A percentile compares a stretch with the other conserved stretches of the same genome.
Conservation (phyloP, 1,140 invertebrate species). For the Drosophila tani region DNA sequence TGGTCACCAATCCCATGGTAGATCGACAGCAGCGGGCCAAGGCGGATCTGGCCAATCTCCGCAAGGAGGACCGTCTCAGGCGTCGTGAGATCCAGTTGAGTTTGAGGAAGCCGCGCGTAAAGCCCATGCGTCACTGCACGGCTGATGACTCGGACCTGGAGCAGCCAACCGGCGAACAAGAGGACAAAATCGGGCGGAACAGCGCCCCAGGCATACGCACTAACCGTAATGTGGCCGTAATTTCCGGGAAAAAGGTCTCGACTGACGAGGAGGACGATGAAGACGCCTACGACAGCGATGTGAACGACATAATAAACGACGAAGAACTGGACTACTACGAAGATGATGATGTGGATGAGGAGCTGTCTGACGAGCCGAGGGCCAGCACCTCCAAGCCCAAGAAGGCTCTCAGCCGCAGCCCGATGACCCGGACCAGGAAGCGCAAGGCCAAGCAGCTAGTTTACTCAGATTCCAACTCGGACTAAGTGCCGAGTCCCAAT, state of each 20-base stretch:
- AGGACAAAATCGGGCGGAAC: not conserved
- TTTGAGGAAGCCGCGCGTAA: conserved; percentile 6
- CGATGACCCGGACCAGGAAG: not conserved
- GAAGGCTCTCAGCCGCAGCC: not conserved
- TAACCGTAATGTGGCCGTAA: conserved; percentile 28
- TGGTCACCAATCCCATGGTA: conserved; percentile 25
- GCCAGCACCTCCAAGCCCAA: not conserved
- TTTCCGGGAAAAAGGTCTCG: not conserved
- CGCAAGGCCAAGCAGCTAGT: conserved; percentile 6
- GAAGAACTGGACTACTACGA: not conserved
- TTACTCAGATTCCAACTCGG: conserved; percentile 13
- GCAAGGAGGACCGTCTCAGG: conserved; percentile 20
- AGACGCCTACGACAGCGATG: not conserved
- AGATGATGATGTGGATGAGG: not conserved
- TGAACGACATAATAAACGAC: not conserved
- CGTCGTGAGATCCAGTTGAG: conserved; percentile 33
- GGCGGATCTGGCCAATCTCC: conserved; percentile 30
- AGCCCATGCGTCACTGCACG: conserved; percentile 38
- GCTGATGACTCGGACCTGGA: conserved; percentile 44
- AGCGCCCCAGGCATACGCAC: conserved; percentile 19
- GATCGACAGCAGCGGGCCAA: conserved; percentile 33
- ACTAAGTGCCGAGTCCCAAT: conserved; percentile 2
- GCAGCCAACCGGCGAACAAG: no score
- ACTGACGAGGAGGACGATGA: conserved; percentile 8
- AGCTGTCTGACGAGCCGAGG: not conserved